Evolutionary conservation across 2,888 invertebrate genomes (phyloP).

Genomic region (Chymomyza caudatula): DNA sequence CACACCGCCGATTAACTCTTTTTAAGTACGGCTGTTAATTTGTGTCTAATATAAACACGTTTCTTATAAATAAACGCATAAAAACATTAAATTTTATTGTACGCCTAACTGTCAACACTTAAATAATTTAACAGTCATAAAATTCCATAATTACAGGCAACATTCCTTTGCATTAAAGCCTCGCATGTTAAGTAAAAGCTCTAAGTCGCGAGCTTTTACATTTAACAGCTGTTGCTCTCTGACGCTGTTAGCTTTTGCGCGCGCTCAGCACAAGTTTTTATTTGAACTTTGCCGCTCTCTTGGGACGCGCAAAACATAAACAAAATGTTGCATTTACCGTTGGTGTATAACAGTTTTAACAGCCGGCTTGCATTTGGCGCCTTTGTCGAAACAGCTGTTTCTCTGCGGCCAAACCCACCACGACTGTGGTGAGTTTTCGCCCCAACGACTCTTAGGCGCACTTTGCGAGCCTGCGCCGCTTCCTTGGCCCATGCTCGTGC

Average conservation of each 20-base stretch:
- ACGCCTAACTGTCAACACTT: too few species aligned
- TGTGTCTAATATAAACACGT: too few species aligned
- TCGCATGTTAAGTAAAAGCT: not conserved
- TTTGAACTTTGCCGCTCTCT: conserved; percentile 10
- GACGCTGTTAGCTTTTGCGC: conserved; percentile 45
- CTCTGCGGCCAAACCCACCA: conserved; percentile 2
- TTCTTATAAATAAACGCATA: too few species aligned
- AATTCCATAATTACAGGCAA: not conserved
- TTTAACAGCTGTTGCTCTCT: conserved; percentile 41
- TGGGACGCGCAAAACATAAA: conserved; percentile 33
- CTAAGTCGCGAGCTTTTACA: not conserved
- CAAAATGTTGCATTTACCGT: conserved; percentile 36
- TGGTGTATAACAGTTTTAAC: conserved; percentile 30
- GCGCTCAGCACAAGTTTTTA: conserved; percentile 41
- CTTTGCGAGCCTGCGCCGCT: conserved; percentile 35
- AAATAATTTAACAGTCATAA: too few species aligned
- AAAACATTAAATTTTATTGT: too few species aligned
- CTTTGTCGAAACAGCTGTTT: conserved; percentile 15
- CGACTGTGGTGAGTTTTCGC: conserved; percentile 44
- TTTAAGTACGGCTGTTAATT: too few species aligned
- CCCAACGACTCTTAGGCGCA: conserved; percentile 10
- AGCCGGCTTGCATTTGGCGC: conserved; percentile 31
- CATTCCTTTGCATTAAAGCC: not conserved
- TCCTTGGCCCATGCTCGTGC: conserved; percentile 26
- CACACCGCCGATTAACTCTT: too few species aligned